Percentiles rank a stretch among this genome's conserved stretches.
Conservation (phyloP, 2,888 invertebrate species). For the Thumatha senex region DNA sequence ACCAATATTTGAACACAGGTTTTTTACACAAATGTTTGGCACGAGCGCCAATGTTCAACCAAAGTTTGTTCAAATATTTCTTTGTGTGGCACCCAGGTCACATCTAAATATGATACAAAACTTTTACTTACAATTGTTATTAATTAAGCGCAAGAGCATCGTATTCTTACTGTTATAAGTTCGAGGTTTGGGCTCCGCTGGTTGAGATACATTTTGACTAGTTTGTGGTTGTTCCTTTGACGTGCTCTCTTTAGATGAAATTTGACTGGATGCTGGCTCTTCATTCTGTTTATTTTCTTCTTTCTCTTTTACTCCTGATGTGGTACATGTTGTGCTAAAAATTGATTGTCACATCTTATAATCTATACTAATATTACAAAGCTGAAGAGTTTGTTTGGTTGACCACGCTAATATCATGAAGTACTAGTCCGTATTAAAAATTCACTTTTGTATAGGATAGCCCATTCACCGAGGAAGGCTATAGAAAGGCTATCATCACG, state of each 20-base stretch:
- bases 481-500: too few species aligned
- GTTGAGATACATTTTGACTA: constrained; percentile 72
- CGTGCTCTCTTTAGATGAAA: constrained; percentile 45
- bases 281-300: constrained; percentile 48
- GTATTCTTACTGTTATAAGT: constrained; percentile 69
- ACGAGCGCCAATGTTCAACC: too few species aligned
- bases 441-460: too few species aligned
- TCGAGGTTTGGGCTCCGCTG: constrained; percentile 59
- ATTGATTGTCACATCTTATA: neutral
- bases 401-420: neutral
- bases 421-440: too few species aligned
- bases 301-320: constrained; percentile 51
- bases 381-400: too few species aligned
- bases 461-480: too few species aligned
- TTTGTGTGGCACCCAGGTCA: neutral
- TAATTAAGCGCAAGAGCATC: constrained; percentile 16
- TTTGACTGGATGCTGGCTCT: constrained; percentile 50
- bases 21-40: too few species aligned
- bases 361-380: too few species aligned
- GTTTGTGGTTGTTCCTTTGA: constrained; percentile 59
- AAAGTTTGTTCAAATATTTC: neutral
- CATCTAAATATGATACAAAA: neutral
- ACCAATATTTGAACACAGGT: too few species aligned
- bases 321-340: constrained; percentile 62
- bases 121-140: constrained; percentile 15